Percentiles rank a stretch among this genome's conserved stretches.
Evolutionary conservation across 2,888 invertebrate species (phyloP).

Genomic region (Eurytoma adleriae): DNA sequence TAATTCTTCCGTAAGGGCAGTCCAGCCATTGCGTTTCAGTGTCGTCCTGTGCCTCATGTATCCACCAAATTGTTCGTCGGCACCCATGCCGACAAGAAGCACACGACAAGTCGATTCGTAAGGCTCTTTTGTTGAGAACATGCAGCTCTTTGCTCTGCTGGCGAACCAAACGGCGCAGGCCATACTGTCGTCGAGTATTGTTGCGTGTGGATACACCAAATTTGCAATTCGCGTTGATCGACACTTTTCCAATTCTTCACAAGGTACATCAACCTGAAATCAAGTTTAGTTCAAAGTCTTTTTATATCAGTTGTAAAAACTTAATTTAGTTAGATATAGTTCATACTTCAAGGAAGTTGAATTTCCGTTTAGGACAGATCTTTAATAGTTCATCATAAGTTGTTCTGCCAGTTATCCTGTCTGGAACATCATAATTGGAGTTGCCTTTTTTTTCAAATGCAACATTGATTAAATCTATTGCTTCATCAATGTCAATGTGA

Average conservation of each 20-base stretch:
- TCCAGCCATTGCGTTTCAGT: slow-evolving; percentile 79
- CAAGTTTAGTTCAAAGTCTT: not conserved
- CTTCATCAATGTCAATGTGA: slow-evolving; percentile 80
- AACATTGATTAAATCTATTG: slow-evolving; percentile 96
- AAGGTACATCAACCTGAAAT: slow-evolving; percentile 82
- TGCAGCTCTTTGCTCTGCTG: slow-evolving; percentile 82
- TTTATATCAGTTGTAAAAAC: not conserved
- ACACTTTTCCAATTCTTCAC: slow-evolving; percentile 80
- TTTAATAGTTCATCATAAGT: slow-evolving; percentile 83
- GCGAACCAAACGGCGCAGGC: slow-evolving; percentile 99
- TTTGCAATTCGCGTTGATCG: slow-evolving; percentile 82
- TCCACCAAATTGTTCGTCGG: slow-evolving; percentile 98
- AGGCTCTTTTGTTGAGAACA: slow-evolving; percentile 64
- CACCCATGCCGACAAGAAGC: slow-evolving; percentile 93
- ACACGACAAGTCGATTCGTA: slow-evolving; percentile 83
- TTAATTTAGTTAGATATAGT: slow-evolving; percentile 13
- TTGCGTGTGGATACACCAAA: slow-evolving; percentile 89
- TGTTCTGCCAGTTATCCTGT: slow-evolving; percentile 86
- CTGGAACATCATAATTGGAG: slow-evolving; percentile 84
- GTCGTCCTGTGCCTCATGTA: slow-evolving; percentile 92
- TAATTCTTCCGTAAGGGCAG: slow-evolving; percentile 78
- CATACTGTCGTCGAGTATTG: slow-evolving; percentile 96
- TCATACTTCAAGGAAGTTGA: slow-evolving; percentile 87
- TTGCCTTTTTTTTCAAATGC: slow-evolving; percentile 83
- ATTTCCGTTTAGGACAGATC: slow-evolving; percentile 84